Evolutionary conservation across 1,140 invertebrate species (phyloP).

Genomic region (Meteorus sp.): DNA sequence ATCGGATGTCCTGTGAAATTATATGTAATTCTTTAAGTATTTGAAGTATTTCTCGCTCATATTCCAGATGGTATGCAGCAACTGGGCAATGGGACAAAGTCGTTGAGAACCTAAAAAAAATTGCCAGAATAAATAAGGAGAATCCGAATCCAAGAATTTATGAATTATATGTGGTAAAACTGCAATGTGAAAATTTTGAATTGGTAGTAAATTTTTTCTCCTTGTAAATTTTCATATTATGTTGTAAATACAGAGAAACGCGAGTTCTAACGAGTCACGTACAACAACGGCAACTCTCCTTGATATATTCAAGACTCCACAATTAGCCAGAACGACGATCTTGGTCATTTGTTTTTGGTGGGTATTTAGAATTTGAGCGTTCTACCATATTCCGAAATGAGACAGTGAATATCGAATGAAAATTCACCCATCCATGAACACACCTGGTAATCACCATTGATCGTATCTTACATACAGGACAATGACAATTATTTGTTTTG

Average conservation of each 20-base stretch:
- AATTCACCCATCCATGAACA: no score
- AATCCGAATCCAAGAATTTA: slow-evolving; percentile 44
- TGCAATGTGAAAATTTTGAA: slow-evolving; percentile 5
- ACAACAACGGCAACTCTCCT: slow-evolving; percentile 56
- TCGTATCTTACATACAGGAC: slow-evolving; percentile 57
- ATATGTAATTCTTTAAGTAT: neutral
- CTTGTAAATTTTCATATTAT: slow-evolving; percentile 8
- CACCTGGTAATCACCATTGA: neutral
- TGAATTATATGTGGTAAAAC: slow-evolving; percentile 44
- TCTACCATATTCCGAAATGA: neutral
- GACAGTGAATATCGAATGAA: neutral
- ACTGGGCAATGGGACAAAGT: slow-evolving; percentile 49
- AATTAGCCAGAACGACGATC: slow-evolving; percentile 62
- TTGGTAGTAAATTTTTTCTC: slow-evolving; percentile 8
- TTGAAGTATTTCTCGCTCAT: neutral
- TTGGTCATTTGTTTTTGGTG: slow-evolving; percentile 62
- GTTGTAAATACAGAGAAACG: slow-evolving; percentile 40
- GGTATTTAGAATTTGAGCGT: slow-evolving; percentile 18
- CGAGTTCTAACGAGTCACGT: slow-evolving; percentile 34
- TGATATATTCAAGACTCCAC: slow-evolving; percentile 62
- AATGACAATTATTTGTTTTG: slow-evolving; percentile 66
- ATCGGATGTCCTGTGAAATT: slow-evolving; percentile 4
- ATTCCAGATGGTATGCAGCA: slow-evolving; percentile 51
- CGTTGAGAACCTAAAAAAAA: slow-evolving; percentile 46
- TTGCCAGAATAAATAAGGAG: slow-evolving; percentile 46